These are phyloP conservation scores for Bellardia pandia DNA, from an alignment of 2,888 invertebrate species.

Conservation along the genomic window DNA sequence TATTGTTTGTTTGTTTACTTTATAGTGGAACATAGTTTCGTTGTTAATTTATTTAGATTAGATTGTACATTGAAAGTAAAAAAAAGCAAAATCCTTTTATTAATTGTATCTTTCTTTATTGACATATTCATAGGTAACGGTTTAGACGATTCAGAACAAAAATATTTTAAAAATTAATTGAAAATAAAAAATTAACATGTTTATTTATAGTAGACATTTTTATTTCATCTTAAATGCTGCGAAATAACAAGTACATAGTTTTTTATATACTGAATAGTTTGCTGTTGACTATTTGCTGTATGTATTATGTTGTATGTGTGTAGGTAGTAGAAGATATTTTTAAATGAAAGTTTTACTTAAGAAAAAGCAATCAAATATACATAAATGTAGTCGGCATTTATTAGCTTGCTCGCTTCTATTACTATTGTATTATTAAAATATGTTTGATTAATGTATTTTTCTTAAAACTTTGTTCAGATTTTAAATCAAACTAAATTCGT, in stretches of 20 bases:
- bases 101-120: conserved; percentile 15
- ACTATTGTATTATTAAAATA: conserved; percentile 1
- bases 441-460: conserved; percentile 29
- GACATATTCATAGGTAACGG: conserved; percentile 18
- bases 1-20: conserved; percentile 24
- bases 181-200: background rate
- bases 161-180: conserved; percentile 4
- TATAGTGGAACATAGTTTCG: conserved; percentile 63
- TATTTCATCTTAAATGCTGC: conserved; percentile 12
- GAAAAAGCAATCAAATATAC: background rate
- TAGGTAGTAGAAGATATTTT: conserved; percentile 11
- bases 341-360: background rate
- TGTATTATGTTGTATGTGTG: background rate
- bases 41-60: conserved; percentile 59
- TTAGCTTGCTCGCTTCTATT: background rate
- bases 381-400: background rate
- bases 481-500: conserved; percentile 25
- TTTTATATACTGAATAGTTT: background rate
- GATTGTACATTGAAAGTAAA: conserved; percentile 30
- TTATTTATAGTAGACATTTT: background rate
- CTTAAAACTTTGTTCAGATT: conserved; percentile 14
- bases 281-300: background rate
- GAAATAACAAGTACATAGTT: background rate
- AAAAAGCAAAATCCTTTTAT: conserved; percentile 62
- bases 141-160: conserved; percentile 15